Evolutionary conservation across 1,140 invertebrate genomes (phyloP).

Genomic region (Littorina saxatilis): DNA sequence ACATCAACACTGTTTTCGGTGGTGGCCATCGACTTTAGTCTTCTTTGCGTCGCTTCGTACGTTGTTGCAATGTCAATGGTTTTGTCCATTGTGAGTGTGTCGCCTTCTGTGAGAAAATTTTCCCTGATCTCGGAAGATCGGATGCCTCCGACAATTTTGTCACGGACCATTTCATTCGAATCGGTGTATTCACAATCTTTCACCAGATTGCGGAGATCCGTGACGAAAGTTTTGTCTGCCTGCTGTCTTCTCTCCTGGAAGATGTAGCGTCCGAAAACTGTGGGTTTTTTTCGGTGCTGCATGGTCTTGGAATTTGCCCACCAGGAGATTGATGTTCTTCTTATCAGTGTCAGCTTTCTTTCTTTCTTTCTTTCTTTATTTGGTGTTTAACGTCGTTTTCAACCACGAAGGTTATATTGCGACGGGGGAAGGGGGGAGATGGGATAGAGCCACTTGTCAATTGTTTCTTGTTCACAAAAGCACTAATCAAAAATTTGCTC

Average conservation of each 20-base stretch:
- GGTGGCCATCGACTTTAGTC: conserved; percentile 8
- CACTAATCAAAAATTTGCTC: too few species aligned
- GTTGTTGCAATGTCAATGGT: conserved; percentile 9
- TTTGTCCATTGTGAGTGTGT: conserved; percentile 6
- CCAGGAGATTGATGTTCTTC: background rate
- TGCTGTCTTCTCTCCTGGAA: conserved; percentile 9
- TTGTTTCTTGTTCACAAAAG: too few species aligned
- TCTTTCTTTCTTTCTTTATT: too few species aligned
- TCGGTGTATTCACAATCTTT: conserved; percentile 32
- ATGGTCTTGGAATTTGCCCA: background rate
- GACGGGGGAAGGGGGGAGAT: too few species aligned
- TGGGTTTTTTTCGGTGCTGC: background rate
- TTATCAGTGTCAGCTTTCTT: background rate
- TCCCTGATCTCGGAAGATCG: background rate
- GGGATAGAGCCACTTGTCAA: too few species aligned
- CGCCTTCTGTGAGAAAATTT: conserved; percentile 23
- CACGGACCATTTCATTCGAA: conserved; percentile 14
- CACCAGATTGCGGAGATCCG: conserved; percentile 14
- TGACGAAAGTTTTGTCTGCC: conserved; percentile 10
- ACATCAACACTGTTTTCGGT: background rate
- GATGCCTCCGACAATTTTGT: conserved; percentile 26
- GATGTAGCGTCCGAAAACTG: background rate
- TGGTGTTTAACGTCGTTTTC: too few species aligned
- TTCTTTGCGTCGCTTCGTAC: background rate
- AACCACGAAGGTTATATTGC: too few species aligned